phyloP scores from a whole-genome alignment of 2,113 vertebrate species.

The Laterallus jamaicensis region DNA sequence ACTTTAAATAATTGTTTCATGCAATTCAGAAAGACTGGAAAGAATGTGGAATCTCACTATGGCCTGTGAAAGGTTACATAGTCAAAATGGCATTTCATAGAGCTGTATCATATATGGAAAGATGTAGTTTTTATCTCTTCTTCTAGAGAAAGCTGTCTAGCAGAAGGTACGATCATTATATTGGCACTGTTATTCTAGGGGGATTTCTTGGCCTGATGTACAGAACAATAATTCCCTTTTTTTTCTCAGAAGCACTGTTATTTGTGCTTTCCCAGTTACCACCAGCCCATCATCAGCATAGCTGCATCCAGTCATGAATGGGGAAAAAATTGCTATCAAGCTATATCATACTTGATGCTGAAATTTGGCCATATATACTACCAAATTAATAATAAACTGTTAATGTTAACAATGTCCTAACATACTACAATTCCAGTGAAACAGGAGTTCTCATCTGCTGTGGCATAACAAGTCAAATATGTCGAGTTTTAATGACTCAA shows the following conservation, averaged over 20 bases:
- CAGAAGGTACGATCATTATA: background rate
- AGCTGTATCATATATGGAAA: background rate
- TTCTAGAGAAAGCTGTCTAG: background rate
- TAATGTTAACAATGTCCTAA: background rate
- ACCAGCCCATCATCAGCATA: background rate
- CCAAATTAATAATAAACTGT: background rate
- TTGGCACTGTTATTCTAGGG: background rate
- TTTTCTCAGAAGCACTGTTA: background rate
- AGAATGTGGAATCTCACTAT: background rate
- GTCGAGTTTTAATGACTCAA: background rate
- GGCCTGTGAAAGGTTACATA: background rate
- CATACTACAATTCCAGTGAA: background rate
- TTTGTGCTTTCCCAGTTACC: background rate
- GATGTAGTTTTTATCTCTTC: background rate
- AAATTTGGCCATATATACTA: background rate
- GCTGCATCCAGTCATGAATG: background rate
- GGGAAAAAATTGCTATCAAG: background rate
- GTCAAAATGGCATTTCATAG: background rate
- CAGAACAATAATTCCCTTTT: background rate
- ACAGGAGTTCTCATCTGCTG: background rate
- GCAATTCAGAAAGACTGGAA: background rate
- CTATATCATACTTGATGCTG: background rate
- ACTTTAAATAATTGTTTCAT: background rate
- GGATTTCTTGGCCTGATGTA: background rate
- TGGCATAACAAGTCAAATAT: background rate